These are phyloP conservation scores for Leptogaster cylindrica DNA, from an alignment of 2,888 invertebrate genomes.

Conservation along the genomic window DNA sequence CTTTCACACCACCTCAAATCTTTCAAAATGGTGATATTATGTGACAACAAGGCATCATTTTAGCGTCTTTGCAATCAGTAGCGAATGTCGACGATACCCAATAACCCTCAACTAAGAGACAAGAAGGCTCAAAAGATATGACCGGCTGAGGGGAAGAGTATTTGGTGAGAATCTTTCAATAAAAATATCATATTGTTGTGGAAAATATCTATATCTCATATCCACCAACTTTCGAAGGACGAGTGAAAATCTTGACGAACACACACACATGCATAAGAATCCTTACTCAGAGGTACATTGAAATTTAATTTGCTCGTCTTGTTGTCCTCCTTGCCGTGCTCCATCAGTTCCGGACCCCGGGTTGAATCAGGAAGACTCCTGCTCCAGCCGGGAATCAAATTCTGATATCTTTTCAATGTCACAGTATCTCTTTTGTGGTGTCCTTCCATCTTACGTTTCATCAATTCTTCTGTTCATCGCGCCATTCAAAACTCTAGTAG, in stretches of 20 bases:
- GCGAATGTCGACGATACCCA: conserved; percentile 10
- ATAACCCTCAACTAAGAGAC: not conserved
- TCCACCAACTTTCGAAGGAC: no score
- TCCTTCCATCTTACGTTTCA: conserved; percentile 20
- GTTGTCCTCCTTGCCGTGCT: no score
- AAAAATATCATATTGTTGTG: conserved; percentile 34
- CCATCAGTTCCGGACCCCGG: not conserved
- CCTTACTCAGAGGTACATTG: conserved; percentile 3
- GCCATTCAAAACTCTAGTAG: conserved; percentile 18
- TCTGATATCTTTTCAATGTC: conserved; percentile 23
- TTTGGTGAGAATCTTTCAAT: conserved; percentile 30
- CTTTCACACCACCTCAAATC: not conserved
- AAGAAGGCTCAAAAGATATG: not conserved
- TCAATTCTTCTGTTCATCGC: conserved; percentile 13
- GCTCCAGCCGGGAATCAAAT: no score
- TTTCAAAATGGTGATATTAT: not conserved
- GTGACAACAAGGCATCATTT: conserved; percentile 16
- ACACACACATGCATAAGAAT: not conserved
- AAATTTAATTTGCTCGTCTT: conserved; percentile 25
- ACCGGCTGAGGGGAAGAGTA: not conserved
- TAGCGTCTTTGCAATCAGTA: conserved; percentile 20
- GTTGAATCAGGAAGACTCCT: not conserved
- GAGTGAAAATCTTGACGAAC: not conserved
- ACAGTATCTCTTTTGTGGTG: conserved; percentile 19
- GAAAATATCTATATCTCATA: no score